Evolutionary conservation across 2,797 vertebrate species (phyloP), one percentile per base, ranked within the genome.

Genomic region (Helarctos malayanus): DNA sequence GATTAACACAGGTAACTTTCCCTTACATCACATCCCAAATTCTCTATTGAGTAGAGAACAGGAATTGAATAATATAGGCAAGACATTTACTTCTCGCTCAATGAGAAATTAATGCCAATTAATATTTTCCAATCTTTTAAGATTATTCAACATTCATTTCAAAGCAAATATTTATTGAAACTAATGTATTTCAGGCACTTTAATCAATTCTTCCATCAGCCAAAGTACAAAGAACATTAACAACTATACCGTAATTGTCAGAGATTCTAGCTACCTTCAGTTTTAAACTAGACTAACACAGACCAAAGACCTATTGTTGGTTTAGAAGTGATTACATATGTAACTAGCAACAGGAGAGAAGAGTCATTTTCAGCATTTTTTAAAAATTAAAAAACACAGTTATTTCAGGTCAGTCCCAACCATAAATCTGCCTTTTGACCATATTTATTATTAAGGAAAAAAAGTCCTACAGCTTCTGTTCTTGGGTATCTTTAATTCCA

Each of bases 351-450:
- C 52, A 71, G 68, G 6, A 79, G 38, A 5, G 32, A 96, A 76
- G 0, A 27, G 27, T 71, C 25, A 38, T 52, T 85, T 88, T 83
- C 3, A 80, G 25, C 13, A 14, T 41, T 91, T 89, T n/a, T 4
- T 25, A 35, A 4, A 16, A 94, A 16, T 0, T 16, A 45, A 92
- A 76, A 90, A 7, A 80, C 94, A 97, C 29, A 9, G 21, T 71
- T 79, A 96, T 95, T 96, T 90, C 75, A 97, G 80, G 16, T 41
- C 19, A 97, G 78, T 54, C 79, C 86, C 23, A 45, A 61, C 29
- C 27, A 52, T 78, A 9, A 78, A 85, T 76, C 56, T 79, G 76
- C 25, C 52, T 32, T 91, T 11, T 35, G 35, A 32, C 13, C 23
- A 27, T n/a, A 57, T 89, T 45, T 75, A 91, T 47, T 86, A 75